A percentile compares a stretch with the other conserved stretches of the same genome.
These are phyloP conservation scores for Enoplosus armatus DNA, from an alignment of 2,797 vertebrate genomes.

Conservation along the genomic window DNA sequence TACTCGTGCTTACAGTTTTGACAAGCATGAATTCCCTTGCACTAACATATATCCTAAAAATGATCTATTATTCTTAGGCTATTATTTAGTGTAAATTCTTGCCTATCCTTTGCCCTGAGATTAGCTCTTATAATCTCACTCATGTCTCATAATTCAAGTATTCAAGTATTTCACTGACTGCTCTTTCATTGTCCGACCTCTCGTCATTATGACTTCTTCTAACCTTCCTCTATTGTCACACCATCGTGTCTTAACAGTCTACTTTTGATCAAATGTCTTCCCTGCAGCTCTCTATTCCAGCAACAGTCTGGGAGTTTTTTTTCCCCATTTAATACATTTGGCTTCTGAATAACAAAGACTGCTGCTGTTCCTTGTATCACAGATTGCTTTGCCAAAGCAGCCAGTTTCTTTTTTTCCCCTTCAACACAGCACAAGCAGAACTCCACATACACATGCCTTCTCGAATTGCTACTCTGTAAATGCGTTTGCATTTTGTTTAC, in stretches of 20 bases:
- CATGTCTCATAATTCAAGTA: background rate
- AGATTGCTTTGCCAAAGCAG: background rate
- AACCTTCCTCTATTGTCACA: background rate
- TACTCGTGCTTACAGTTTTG: background rate
- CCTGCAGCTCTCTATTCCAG: background rate
- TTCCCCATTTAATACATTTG: background rate
- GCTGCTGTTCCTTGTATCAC: background rate
- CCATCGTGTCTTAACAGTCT: background rate
- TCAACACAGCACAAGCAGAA: background rate
- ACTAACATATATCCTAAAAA: background rate
- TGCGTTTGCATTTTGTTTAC: background rate
- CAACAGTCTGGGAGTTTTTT: background rate
- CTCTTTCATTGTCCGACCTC: background rate
- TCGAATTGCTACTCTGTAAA: background rate
- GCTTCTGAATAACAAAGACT: background rate
- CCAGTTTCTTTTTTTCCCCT: background rate
- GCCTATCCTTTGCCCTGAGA: background rate
- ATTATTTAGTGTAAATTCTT: too few species aligned
- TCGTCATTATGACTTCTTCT: background rate
- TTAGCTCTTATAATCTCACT: background rate
- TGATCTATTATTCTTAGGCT: too few species aligned
- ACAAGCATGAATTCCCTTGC: background rate
- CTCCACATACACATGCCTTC: background rate
- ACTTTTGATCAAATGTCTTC: background rate
- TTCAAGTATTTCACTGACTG: background rate